phyloP scores from a whole-genome alignment of 2,113 vertebrate genomes.

The Pao palembangensis region DNA sequence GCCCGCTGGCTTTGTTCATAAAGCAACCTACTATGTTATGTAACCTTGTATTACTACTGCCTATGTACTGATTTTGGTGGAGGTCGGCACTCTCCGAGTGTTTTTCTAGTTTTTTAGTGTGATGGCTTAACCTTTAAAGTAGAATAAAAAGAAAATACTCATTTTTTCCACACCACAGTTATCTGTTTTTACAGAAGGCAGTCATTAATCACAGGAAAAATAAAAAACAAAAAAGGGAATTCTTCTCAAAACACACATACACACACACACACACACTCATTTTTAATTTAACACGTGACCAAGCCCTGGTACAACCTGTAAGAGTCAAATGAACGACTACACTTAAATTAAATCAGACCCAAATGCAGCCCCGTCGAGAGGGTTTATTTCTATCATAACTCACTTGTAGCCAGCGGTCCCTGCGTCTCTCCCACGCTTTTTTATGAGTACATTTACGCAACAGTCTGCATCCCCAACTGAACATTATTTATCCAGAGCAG shows the following conservation, averaged over 20 bases:
- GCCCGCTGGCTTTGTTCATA: too few species aligned
- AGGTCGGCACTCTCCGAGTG: too few species aligned
- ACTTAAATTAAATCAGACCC: constrained; percentile 30
- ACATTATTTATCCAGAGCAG: constrained; percentile 8
- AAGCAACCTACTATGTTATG: too few species aligned
- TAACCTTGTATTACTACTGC: too few species aligned
- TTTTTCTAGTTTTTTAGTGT: too few species aligned
- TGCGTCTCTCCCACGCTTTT: constrained; percentile 23
- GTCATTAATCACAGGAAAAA: background rate
- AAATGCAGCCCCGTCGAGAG: constrained; percentile 26
- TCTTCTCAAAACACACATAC: constrained; percentile 4
- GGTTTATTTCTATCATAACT: constrained; percentile 41
- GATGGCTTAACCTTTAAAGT: too few species aligned
- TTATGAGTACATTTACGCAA: constrained; percentile 21
- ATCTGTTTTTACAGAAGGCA: background rate
- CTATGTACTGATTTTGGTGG: too few species aligned
- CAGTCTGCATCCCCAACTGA: constrained; percentile 14
- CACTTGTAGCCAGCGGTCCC: constrained; percentile 12
- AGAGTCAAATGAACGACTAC: background rate
- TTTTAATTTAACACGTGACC: constrained; percentile 4
- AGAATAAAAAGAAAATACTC: too few species aligned
- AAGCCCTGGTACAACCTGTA: constrained; percentile 8
- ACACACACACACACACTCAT: constrained; percentile 17
- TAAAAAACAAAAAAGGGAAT: background rate
- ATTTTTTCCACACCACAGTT: background rate